phyloP scores from a whole-genome alignment of 1,140 invertebrate species.

The Drosophila elegans region DNA sequence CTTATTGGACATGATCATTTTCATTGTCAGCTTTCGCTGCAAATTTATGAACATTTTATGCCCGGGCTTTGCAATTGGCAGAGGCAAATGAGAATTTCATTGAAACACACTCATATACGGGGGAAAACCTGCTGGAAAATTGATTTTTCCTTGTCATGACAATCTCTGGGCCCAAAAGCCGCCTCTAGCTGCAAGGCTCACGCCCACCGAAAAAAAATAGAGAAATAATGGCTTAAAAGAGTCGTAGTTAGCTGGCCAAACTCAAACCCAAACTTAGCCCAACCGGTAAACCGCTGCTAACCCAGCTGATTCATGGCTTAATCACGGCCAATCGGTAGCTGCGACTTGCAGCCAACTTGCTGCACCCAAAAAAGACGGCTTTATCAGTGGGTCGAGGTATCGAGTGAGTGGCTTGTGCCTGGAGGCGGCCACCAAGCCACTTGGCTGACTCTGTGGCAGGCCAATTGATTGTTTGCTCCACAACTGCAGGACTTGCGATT shows the following conservation, averaged over 20 bases:
- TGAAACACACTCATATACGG: constrained; percentile 31
- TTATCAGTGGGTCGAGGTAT: constrained; percentile 57
- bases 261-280: not conserved
- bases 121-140: constrained; percentile 68
- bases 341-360: constrained; percentile 48
- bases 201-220: constrained; percentile 61
- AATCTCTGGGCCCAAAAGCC: constrained; percentile 57
- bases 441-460: constrained; percentile 53
- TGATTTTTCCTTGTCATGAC: constrained; percentile 76
- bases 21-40: constrained; percentile 55
- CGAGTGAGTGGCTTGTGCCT: constrained; percentile 68
- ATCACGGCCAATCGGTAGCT: constrained; percentile 77
- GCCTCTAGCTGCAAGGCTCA: constrained; percentile 62
- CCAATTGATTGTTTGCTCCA: constrained; percentile 80
- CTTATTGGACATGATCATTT: constrained; percentile 30
- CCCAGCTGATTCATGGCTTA: constrained; percentile 79
- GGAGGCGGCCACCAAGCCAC: constrained; percentile 47
- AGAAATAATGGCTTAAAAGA: constrained; percentile 46
- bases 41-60: constrained; percentile 43
- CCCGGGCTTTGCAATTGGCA: not conserved
- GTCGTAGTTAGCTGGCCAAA: constrained; percentile 57
- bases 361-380: constrained; percentile 72
- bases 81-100: constrained; percentile 31
- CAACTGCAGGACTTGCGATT: constrained; percentile 69
- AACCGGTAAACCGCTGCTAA: constrained; percentile 52